These are phyloP conservation scores for Drosophila fulvimacula DNA, from an alignment of 2,888 invertebrate genomes.

Conservation along the genomic window DNA sequence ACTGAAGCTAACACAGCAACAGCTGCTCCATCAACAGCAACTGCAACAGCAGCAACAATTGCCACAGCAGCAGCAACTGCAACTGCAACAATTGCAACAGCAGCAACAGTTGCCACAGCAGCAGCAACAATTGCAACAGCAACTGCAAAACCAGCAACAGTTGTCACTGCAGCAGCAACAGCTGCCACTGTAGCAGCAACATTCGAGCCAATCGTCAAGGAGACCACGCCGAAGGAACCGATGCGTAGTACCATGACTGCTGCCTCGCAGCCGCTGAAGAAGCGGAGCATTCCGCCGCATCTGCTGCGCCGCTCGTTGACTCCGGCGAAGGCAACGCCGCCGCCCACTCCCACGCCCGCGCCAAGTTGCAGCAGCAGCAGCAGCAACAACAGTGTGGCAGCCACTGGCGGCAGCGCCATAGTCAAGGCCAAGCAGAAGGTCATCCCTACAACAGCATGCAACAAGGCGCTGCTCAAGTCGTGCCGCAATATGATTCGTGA, in stretches of 20 bases:
- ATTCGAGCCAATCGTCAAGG: constrained; percentile 23
- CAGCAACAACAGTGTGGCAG: background rate
- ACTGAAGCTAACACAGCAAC: too few relatives aligned
- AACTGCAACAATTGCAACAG: too few relatives aligned
- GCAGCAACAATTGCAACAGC: background rate
- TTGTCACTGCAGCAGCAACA: background rate
- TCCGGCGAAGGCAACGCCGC: constrained; percentile 40
- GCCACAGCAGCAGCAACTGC: background rate
- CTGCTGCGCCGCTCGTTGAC: constrained; percentile 50
- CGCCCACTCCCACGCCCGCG: background rate
- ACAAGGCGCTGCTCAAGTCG: constrained; percentile 61
- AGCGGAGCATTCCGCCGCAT: constrained; percentile 62
- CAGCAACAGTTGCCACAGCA: background rate
- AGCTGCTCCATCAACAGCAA: too few relatives aligned
- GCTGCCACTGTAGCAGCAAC: background rate
- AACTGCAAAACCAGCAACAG: background rate
- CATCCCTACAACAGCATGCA: constrained; percentile 29
- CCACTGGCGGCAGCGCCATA: constrained; percentile 12
- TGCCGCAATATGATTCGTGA: constrained; percentile 75
- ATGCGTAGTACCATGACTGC: constrained; percentile 18
- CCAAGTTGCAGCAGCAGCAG: constrained; percentile 5
- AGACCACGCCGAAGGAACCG: constrained; percentile 62
- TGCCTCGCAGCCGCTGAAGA: constrained; percentile 60
- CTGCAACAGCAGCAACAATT: background rate
- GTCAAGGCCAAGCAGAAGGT: constrained; percentile 52